Percentiles rank a stretch among this genome's conserved stretches.
phyloP scores from a whole-genome alignment of 2,113 vertebrate species.

The Alethe diademata region DNA sequence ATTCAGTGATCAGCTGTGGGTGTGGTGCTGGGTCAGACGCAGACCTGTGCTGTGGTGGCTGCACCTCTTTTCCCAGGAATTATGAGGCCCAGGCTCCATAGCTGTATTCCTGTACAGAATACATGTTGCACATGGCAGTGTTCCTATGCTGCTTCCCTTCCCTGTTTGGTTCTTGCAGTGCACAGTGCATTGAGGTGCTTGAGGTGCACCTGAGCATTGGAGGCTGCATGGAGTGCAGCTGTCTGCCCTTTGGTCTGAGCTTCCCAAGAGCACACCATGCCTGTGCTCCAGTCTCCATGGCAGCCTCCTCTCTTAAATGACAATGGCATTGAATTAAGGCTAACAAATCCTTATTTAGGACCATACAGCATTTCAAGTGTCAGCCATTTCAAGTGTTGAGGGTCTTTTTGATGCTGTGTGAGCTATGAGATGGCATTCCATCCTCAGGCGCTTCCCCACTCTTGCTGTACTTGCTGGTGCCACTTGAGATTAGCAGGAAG shows the following conservation, averaged over 20 bases:
- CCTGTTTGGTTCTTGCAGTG: background rate
- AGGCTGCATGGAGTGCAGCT: background rate
- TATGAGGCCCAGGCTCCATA: accelerated
- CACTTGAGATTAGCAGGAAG: background rate
- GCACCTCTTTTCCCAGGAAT: background rate
- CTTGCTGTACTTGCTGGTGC: accelerated
- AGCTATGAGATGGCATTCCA: background rate
- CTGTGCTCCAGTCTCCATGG: background rate
- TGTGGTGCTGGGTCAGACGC: background rate
- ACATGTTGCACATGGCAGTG: accelerated
- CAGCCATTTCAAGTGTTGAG: background rate
- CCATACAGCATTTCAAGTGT: background rate
- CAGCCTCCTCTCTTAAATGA: background rate
- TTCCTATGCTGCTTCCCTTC: background rate
- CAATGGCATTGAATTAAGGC: too few relatives aligned
- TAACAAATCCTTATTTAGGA: too few relatives aligned
- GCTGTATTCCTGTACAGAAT: background rate
- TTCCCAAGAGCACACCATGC: accelerated
- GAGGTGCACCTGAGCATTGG: background rate
- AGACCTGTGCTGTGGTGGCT: accelerated
- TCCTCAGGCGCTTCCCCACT: accelerated
- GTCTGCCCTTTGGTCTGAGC: background rate
- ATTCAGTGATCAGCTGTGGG: background rate
- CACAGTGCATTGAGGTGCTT: background rate
- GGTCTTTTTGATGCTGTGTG: background rate